Percentiles rank a stretch among this genome's conserved stretches.
These are phyloP conservation scores for Drosophila parthenogenetica DNA, from an alignment of 2,888 invertebrate species.

Conservation along the genomic window DNA sequence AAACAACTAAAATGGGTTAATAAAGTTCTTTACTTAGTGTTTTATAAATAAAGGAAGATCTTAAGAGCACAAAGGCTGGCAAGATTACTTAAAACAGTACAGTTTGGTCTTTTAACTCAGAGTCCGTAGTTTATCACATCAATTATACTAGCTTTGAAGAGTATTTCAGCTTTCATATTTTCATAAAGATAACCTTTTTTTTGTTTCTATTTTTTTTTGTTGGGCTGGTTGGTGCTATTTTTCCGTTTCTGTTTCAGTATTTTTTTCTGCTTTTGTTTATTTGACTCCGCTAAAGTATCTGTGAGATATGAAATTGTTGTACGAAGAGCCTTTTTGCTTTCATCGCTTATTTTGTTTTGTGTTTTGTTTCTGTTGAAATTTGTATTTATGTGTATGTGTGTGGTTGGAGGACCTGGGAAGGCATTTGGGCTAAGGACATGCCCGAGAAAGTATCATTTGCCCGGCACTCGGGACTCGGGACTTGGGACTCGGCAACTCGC, in stretches of 20 bases:
- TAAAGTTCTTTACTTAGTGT: neutral
- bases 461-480: constrained; percentile 38
- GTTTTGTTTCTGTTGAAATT: constrained; percentile 70
- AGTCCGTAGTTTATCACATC: neutral
- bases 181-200: neutral
- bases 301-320: constrained; percentile 67
- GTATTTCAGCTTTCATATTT: constrained; percentile 16
- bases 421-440: constrained; percentile 38
- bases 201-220: constrained; percentile 2
- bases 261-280: constrained; percentile 55
- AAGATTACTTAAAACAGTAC: no score
- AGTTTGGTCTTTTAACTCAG: no score
- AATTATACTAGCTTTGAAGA: constrained; percentile 3
- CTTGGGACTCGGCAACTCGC: constrained; percentile 14
- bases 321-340: constrained; percentile 63
- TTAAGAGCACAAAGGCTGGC: neutral
- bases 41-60: neutral
- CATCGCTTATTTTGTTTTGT: constrained; percentile 62
- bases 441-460: constrained; percentile 69
- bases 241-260: constrained; percentile 16
- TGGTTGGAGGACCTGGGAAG: constrained; percentile 37
- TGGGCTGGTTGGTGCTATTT: constrained; percentile 14
- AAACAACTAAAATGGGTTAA: no score
- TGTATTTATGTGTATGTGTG: constrained; percentile 68
- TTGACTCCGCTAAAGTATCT: constrained; percentile 47